Percentiles rank a stretch among this genome's conserved stretches.
These are phyloP conservation scores for Sceloporus tristichus DNA, from an alignment of 2,113 vertebrate species.

Conservation along the genomic window DNA sequence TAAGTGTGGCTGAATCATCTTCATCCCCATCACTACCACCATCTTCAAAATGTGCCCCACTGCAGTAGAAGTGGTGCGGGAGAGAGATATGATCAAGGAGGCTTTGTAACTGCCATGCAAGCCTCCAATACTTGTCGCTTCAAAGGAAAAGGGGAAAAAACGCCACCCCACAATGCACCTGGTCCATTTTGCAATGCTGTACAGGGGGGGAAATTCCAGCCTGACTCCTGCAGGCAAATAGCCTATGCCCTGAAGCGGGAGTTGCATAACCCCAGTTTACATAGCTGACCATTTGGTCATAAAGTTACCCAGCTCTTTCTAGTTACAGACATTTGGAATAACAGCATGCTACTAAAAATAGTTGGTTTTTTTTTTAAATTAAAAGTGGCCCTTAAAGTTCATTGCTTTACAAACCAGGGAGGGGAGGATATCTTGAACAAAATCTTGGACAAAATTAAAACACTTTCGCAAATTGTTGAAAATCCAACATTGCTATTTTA, in stretches of 20 bases:
- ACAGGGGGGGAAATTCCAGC: constrained; percentile 66
- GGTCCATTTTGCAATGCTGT: constrained; percentile 53
- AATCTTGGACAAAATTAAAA: constrained; percentile 24
- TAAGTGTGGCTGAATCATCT: constrained; percentile 50
- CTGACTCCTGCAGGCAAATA: constrained; percentile 64
- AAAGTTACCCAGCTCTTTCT: constrained; percentile 70
- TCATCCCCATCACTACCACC: constrained; percentile 6
- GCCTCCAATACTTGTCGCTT: constrained; percentile 22
- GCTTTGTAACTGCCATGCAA: constrained; percentile 53
- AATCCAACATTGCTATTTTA: neutral
- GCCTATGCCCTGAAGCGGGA: constrained; percentile 68
- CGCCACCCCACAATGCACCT: neutral
- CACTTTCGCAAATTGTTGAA: neutral
- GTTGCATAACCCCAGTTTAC: constrained; percentile 63
- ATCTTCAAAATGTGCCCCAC: constrained; percentile 53
- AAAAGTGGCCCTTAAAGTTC: constrained; percentile 33
- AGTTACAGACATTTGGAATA: constrained; percentile 59
- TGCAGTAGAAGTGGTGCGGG: neutral
- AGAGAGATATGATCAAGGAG: constrained; percentile 37
- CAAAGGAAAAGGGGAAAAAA: neutral
- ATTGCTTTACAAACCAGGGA: constrained; percentile 13
- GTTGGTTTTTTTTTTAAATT: constrained; percentile 13
- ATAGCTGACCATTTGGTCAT: constrained; percentile 70
- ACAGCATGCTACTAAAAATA: constrained; percentile 46
- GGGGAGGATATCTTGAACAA: neutral